Conservation (phyloP, 2,888 invertebrate genomes). For the Conops quadrifasciatus region DNA sequence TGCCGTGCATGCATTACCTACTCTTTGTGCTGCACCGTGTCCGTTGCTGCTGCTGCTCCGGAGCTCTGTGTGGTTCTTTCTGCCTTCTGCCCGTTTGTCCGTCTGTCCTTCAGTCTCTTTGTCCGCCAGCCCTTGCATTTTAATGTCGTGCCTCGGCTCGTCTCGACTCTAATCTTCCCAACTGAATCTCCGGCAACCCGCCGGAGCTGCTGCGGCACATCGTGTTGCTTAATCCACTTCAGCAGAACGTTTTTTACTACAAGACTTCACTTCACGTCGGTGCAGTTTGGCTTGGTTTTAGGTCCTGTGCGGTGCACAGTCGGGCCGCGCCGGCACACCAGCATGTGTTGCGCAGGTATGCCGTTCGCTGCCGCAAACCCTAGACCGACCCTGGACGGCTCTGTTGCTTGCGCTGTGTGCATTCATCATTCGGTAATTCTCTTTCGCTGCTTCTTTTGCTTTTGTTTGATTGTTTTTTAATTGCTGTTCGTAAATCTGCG, state of each 20-base stretch:
- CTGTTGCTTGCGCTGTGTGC: neutral
- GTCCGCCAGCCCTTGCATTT: slow-evolving; percentile 24
- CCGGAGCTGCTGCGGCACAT: slow-evolving; percentile 5
- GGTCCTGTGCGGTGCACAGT: neutral
- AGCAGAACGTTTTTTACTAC: too few relatives aligned
- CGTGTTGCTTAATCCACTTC: slow-evolving; percentile 26
- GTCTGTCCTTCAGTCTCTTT: slow-evolving; percentile 33
- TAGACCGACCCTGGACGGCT: neutral
- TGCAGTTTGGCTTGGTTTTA: too few relatives aligned
- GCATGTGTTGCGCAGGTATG: slow-evolving; percentile 18
- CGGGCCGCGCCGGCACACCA: neutral
- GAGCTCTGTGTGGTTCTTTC: too few relatives aligned
- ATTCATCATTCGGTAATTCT: neutral
- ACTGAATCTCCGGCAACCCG: slow-evolving; percentile 23
- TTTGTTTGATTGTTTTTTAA: slow-evolving; percentile 19
- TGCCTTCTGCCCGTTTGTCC: slow-evolving; percentile 3
- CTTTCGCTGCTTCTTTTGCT: neutral
- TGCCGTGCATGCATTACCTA: slow-evolving; percentile 3
- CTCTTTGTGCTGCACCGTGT: slow-evolving; percentile 40
- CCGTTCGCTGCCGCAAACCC: neutral
- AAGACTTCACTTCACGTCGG: neutral
- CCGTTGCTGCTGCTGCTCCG: neutral
- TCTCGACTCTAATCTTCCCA: slow-evolving; percentile 29
- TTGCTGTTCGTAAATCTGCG: slow-evolving; percentile 13
- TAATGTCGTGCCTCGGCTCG: slow-evolving; percentile 18